These are phyloP conservation scores for Phragmatobia fuliginosa DNA, from an alignment of 2,888 invertebrate species.

Conservation along the genomic window DNA sequence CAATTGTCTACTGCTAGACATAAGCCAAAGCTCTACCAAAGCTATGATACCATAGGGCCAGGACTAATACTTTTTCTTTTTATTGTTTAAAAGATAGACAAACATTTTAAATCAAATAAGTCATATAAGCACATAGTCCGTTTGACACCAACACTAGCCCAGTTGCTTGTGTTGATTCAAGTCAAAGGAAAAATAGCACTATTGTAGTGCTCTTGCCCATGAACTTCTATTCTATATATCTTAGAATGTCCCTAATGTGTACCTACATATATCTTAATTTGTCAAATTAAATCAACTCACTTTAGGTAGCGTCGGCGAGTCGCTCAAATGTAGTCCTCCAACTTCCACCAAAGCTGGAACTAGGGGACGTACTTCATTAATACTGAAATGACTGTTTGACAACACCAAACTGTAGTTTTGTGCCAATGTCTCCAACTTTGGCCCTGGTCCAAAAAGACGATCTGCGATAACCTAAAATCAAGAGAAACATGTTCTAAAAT, in stretches of 20 bases:
- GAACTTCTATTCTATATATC: background rate
- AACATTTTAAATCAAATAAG: background rate
- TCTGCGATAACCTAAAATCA: conserved; percentile 76
- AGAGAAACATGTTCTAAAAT: background rate
- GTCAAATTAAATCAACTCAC: conserved; percentile 60
- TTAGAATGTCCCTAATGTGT: background rate
- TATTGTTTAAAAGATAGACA: background rate
- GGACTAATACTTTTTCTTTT: background rate
- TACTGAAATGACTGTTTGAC: conserved; percentile 86
- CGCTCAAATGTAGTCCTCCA: conserved; percentile 85
- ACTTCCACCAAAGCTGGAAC: conserved; percentile 86
- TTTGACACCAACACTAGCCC: background rate
- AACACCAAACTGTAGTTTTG: conserved; percentile 84
- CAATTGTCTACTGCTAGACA: too few relatives aligned
- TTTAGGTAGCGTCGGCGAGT: conserved; percentile 73
- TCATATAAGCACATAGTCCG: too few relatives aligned
- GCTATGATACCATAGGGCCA: too few relatives aligned
- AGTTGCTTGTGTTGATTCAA: background rate
- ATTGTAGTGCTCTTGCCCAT: background rate
- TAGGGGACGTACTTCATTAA: conserved; percentile 84
- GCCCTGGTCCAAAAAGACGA: conserved; percentile 81
- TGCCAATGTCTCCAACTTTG: conserved; percentile 76
- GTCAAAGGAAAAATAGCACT: background rate
- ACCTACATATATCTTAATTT: background rate
- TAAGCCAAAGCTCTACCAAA: too few relatives aligned